These are phyloP conservation scores for Microtus oregoni DNA, from an alignment of 2,113 vertebrate species.

Conservation along the genomic window DNA sequence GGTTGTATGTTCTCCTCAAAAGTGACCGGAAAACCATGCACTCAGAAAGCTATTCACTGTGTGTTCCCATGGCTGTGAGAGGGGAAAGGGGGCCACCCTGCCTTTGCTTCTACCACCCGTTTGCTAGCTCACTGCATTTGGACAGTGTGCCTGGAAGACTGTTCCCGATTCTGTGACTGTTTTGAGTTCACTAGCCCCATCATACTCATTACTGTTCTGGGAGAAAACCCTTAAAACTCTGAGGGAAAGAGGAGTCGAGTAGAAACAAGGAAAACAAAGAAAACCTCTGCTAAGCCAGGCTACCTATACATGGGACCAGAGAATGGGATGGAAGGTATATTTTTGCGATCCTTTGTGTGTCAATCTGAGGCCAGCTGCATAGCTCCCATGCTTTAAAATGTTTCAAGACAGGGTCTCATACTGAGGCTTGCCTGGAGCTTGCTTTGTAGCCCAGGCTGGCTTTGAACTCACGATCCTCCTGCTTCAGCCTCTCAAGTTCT, in stretches of 20 bases:
- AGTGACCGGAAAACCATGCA: background rate
- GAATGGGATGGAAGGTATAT: background rate
- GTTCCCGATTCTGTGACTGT: background rate
- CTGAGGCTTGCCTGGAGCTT: background rate
- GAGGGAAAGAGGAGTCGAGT: background rate
- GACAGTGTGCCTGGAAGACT: background rate
- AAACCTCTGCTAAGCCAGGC: conserved; percentile 28
- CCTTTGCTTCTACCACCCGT: background rate
- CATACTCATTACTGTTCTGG: background rate
- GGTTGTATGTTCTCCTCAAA: conserved; percentile 31
- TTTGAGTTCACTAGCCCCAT: background rate
- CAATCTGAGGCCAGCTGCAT: background rate
- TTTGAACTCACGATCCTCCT: background rate
- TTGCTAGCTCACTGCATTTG: background rate
- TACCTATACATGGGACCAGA: background rate
- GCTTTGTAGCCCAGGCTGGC: background rate
- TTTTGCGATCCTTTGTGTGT: background rate
- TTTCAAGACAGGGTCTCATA: background rate
- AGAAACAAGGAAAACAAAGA: background rate
- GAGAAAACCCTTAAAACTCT: background rate
- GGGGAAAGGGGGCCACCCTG: background rate
- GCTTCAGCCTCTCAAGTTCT: background rate
- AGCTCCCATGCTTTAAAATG: background rate
- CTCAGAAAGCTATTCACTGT: conserved; percentile 34
- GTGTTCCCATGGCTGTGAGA: conserved; percentile 38